Conservation (phyloP, 2,113 vertebrate genomes). For the Chaetodon trifascialis region DNA sequence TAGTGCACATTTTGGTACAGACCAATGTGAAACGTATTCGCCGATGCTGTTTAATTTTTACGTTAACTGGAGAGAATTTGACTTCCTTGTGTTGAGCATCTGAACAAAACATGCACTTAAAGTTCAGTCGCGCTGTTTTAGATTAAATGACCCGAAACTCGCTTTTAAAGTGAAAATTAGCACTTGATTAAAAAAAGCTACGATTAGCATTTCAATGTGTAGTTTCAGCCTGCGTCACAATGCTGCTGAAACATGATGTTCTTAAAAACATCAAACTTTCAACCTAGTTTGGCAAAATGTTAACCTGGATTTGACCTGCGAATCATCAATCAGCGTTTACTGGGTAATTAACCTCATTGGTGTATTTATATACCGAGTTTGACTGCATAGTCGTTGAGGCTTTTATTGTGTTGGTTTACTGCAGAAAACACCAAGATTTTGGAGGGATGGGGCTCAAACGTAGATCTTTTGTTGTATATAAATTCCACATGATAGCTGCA, state of each 20-base stretch:
- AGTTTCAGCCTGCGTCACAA: too few relatives aligned
- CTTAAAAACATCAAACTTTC: neutral
- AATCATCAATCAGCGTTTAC: too few relatives aligned
- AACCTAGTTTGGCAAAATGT: neutral
- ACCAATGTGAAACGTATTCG: too few relatives aligned
- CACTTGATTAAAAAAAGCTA: neutral
- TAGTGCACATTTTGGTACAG: neutral
- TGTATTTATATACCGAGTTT: neutral
- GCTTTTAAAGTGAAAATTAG: constrained; percentile 1
- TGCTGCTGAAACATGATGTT: neutral
- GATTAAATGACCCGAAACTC: neutral
- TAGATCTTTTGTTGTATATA: constrained; percentile 47
- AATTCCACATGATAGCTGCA: constrained; percentile 12
- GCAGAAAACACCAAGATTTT: neutral
- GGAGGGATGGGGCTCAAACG: constrained; percentile 2
- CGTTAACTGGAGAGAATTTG: neutral
- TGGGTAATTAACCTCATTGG: too few relatives aligned
- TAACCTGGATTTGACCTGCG: neutral
- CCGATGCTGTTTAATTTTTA: neutral
- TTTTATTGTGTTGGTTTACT: neutral
- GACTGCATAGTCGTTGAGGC: neutral
- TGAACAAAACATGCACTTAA: constrained; percentile 7
- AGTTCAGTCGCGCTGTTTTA: neutral
- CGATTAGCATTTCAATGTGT: neutral
- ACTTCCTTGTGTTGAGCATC: neutral